Evolutionary conservation across 2,797 vertebrate species (phyloP), one percentile per base, ranked within the genome.

Genomic region (Takifugu rubripes): DNA sequence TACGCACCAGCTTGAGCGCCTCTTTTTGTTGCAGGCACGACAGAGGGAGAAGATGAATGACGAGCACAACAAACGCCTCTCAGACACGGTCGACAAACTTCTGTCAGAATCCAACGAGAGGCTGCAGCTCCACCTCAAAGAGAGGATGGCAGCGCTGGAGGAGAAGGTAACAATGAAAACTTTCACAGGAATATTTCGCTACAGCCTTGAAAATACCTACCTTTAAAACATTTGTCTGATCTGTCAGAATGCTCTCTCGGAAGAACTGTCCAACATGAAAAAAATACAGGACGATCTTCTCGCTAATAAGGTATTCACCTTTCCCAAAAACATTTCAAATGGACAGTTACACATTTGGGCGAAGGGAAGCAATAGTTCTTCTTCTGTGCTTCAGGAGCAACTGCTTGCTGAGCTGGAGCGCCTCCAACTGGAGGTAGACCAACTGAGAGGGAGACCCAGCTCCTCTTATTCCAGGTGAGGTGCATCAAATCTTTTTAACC

Each of bases 41-140:
- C 95, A 96, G 83, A 88, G 95, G 75, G 95, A 97, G 84, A 94
- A 94, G 81, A 97, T 97, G 95, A 97, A 96, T 1, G 95, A 97
- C 0, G 95, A 97, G 79, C 94, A 97, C 87, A 97, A 97, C 77
- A 96, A 96, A 56, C 92, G 95, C 25, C 93, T 97, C 62, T 97
- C 95, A 0, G 95, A 97, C 57, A 96, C 95, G 0, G 95, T 97
- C 55, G 95, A 97, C 88, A 96, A 95, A 69, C 91, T 97, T 61
- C 86, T 97, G 70, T 96, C 94, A 0, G 95, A 97, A 86, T 97
- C 95, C 75, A 97, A 97, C 0, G 95, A 97, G 74, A 89, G 95
- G 44, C 88, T 97, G 60, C 95, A 97, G 82, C 92, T 97, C 44
- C 95, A 97, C 85, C 93, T 97, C 55, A 97, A 97, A 81, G 95